Evolutionary conservation across 2,797 vertebrate genomes (phyloP), one percentile per base, ranked within the genome.

Genomic region (Hydrophis major): DNA sequence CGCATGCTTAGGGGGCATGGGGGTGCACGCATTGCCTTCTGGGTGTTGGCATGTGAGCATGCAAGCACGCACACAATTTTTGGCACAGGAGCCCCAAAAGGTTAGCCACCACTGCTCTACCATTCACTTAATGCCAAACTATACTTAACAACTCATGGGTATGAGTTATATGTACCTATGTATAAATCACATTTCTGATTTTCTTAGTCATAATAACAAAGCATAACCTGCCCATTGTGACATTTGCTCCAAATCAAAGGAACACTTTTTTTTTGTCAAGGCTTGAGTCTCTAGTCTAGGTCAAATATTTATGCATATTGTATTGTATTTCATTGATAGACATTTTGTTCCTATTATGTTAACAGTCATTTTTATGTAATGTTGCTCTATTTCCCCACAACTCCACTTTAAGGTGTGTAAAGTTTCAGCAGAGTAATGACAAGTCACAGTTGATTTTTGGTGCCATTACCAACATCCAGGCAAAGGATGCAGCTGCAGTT

Each of bases 371-470:
- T 83, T 63, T 0, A 88, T 69, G 4, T 78, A n/a, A 86, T 74
- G 3, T 78, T 90, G 87, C 69, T 27, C 27, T 78, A 37, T 47
- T 83, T 37, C 74, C 61, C 53, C 61, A 47, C 89, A 94, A 18
- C 78, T 89, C 92, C 53, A 95, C 90, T 53, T 94, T 89, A 96
- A 99, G 99, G 92, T 99, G 99, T 98, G 98, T 99, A 25, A 99
- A 99, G 96, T 99, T 99, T 97, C 98, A 99, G 90, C 98, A 99
- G 95, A 99, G 98, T 97, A 99, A 99, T 0, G 98, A 99, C 95
- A 97, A 98, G 0, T 98, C 98, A 0, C 99, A 99, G 96, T 97
- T 99, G 89, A 99, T 99, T 96, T 99, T 99, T 93, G 98, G 98
- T 18, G 98, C 99, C 1, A 96, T 99, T 86, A 99, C 98, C 16